Base-by-base conservation (phyloP, 2,888 invertebrate genomes). In the Megamerina dolium region DNA sequence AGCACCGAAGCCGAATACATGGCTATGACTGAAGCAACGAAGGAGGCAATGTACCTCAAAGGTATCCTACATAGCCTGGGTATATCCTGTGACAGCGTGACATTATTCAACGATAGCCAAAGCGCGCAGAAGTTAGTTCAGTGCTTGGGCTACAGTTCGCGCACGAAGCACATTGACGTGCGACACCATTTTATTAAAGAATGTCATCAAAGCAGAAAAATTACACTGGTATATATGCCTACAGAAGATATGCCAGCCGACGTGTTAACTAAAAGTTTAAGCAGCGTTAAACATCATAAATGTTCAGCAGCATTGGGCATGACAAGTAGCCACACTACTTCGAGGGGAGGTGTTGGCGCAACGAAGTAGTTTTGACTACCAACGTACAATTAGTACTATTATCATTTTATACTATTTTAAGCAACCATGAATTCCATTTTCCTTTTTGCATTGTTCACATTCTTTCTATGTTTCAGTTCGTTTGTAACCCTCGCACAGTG, bases 1-100 rank as follows among this genome's bases (percentile, higher is more conserved):
- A 52, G 49, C 20, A 49, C 50, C 3, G 53, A 54, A 20, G 41
- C 54, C 3, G 52, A 53, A 18, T 50, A 54, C 16, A 38, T 53
- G n/a, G 51, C 49, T 4, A 29, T 52, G 18, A 20, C 48, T 2
- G 48, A 50, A 13, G 49, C 49, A 14, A 26, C 42, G 5, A 54
- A 48, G 34, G 53, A 52, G 18, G 50, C 48, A 4, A 12, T 50
- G 20, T 46, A 53, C 17, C 23, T 51, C 2, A 23, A 36, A 26
- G 18, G 21, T 3, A 37, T 54, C 26, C 23, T 48, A 16, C 37
- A 29, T 12, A 45, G 51, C 17, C 16, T 52, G 3, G 47, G 44
- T 12, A n/a, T 47, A 20, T 4, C 19, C 3, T 21, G 17, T 13
- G n/a, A 40, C 3, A 12, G 27, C 16, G 39, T 54, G 8, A 49